phyloP scores from a whole-genome alignment of 2,888 invertebrate genomes.

The Alitta virens region DNA sequence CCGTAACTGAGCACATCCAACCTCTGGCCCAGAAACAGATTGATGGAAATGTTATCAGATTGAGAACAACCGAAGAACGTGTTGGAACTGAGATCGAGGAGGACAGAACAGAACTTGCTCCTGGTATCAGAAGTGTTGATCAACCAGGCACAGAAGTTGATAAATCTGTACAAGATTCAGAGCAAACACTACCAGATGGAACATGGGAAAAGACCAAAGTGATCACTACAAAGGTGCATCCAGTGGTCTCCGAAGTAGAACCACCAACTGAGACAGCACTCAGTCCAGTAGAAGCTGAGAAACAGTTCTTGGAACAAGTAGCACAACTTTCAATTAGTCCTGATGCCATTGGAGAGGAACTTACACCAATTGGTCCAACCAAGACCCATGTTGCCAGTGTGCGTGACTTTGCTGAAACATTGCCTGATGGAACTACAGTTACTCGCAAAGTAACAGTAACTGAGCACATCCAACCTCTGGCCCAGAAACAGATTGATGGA shows the following conservation, averaged over 20 bases:
- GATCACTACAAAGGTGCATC: slow-evolving; percentile 3
- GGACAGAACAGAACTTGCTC: slow-evolving; percentile 14
- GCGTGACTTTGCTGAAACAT: slow-evolving; percentile 32
- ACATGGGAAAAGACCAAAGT: slow-evolving; percentile 13
- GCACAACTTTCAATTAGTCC: no score
- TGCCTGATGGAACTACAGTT: slow-evolving; percentile 42
- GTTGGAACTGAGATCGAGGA: slow-evolving; percentile 19
- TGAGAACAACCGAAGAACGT: neutral
- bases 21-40: slow-evolving; percentile 9
- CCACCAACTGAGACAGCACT: neutral
- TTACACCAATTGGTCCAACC: no score
- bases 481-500: no score
- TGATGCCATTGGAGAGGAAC: no score
- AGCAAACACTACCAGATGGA: slow-evolving; percentile 12
- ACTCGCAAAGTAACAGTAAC: slow-evolving; percentile 29
- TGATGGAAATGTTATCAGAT: slow-evolving; percentile 4
- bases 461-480: no score
- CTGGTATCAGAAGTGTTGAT: slow-evolving; percentile 11
- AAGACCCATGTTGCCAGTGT: neutral
- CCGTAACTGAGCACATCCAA: slow-evolving; percentile 5
- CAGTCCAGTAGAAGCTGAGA: neutral
- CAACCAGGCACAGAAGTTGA: neutral
- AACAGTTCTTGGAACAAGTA: neutral
- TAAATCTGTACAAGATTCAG: slow-evolving; percentile 3
- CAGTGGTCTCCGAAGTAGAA: neutral